Percentiles rank a stretch among this genome's conserved stretches.
phyloP scores from a whole-genome alignment of 2,113 vertebrate genomes.

The Sitta europaea region DNA sequence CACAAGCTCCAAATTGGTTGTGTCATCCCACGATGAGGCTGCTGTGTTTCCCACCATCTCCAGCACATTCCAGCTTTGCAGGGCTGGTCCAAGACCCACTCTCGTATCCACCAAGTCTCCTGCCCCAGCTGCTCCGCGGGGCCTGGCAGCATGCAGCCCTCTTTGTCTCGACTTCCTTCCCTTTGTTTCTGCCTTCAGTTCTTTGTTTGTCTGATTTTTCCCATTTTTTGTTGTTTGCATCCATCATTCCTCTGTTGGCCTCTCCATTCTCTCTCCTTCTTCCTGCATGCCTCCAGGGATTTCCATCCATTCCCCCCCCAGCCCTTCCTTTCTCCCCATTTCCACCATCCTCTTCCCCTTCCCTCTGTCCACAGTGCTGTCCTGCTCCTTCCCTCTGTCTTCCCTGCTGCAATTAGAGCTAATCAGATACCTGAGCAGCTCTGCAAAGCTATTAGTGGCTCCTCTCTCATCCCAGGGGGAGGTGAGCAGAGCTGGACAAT shows the following conservation, averaged over 20 bases:
- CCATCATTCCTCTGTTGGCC: background rate
- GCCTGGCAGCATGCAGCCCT: background rate
- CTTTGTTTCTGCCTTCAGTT: conserved; percentile 36
- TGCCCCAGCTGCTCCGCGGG: rapidly evolving
- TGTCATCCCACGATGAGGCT: background rate
- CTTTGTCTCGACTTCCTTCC: conserved; percentile 31
- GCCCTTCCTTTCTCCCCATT: background rate
- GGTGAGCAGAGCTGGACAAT: conserved; percentile 72
- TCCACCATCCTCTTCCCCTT: background rate
- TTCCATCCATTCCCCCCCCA: background rate
- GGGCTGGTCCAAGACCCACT: rapidly evolving
- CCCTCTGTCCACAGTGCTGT: rapidly evolving
- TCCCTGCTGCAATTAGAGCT: conserved; percentile 74
- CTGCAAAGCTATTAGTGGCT: conserved; percentile 71
- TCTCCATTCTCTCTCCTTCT: background rate
- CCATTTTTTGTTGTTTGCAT: background rate
- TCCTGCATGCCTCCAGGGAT: rapidly evolving
- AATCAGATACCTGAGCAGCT: conserved; percentile 78
- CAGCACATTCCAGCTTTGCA: background rate
- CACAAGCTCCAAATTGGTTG: background rate
- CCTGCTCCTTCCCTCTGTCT: background rate
- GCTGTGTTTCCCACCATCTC: background rate
- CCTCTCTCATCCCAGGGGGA: conserved; percentile 54
- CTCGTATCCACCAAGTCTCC: background rate
- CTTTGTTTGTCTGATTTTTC: background rate